Evolutionary conservation across 2,888 invertebrate species (phyloP).

Genomic region (Drosophila kambysellisi): DNA sequence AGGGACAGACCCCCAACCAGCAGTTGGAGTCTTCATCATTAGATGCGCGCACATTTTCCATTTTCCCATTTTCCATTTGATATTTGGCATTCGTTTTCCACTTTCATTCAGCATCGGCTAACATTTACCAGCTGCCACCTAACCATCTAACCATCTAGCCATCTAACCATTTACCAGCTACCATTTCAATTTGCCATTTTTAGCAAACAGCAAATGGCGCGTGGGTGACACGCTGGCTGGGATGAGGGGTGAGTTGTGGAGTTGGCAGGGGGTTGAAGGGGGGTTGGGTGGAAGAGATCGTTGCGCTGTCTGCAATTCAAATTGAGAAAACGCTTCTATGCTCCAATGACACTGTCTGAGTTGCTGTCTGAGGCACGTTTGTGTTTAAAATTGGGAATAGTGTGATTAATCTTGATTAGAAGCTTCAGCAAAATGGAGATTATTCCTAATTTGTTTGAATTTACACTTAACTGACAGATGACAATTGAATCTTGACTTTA

Average conservation of each 20-base stretch:
- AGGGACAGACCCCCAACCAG: background rate
- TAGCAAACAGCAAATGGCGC: constrained; percentile 38
- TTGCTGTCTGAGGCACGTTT: background rate
- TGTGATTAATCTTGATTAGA: background rate
- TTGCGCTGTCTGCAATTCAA: constrained; percentile 40
- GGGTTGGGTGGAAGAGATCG: background rate
- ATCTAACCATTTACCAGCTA: constrained; percentile 3
- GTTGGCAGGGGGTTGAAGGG: background rate
- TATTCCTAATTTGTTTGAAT: background rate
- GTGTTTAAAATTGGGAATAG: background rate
- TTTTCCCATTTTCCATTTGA: constrained; percentile 13
- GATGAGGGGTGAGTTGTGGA: background rate
- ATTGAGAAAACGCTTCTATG: constrained; percentile 15
- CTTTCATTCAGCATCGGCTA: background rate
- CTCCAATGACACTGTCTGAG: constrained; percentile 30
- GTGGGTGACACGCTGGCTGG: constrained; percentile 31
- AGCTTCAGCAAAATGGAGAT: background rate
- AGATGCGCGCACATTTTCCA: constrained; percentile 34
- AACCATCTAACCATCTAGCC: constrained; percentile 4
- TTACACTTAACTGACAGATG: background rate
- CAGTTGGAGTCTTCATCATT: constrained; percentile 42
- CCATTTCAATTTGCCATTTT: constrained; percentile 51
- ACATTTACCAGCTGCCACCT: background rate
- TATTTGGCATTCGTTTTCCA: constrained; percentile 2
- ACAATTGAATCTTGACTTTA: background rate